Base-by-base conservation (phyloP, 2,797 vertebrate species). In the Coregonus ussuriensis region DNA sequence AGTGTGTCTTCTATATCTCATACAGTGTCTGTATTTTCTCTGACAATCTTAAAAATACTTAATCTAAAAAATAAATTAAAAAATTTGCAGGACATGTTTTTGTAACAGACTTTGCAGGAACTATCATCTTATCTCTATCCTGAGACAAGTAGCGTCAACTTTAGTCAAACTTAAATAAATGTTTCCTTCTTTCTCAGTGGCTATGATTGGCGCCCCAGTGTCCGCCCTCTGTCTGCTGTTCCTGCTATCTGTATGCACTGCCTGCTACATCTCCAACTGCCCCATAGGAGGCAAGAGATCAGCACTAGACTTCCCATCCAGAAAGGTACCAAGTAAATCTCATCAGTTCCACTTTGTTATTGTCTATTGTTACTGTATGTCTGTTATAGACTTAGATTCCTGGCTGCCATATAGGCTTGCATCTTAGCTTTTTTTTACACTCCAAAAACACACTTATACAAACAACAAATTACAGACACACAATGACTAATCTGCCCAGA, bases 201-300 rank as follows among this genome's bases (percentile, higher is more conserved):
- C 69, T 13, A 96, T 96, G 96, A 92, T 92, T 0, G 85, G 90
- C 67, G 25, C 90, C 79, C 79, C 83, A 3, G 87, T 94, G 62
- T 89, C 92, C 0, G 73, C 67, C 2, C 80, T 87, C 71, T 92
- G 88, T 87, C 85, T 96, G 91, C 89, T 96, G 72, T 89, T 93
- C 88, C 92, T 96, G 80, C 91, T 96, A 59, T 92, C 95, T 70
- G 1, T 95, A 62, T 93, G 94, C 80, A 94, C 95, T 0, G 95
- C 95, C 53, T 96, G 96, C 89, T 96, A 96, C 91, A 96, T 96
- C 93, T 95, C 96, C 86, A 96, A 96, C 91, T 96, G 96, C 75
- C 95, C 95, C 1, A 91, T 94, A 4, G 96, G 95, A 0, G 95
- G 95, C 59, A 96, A 96, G 86, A 87, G 95, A 21, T 88, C 95